Conservation (phyloP, 2,797 vertebrate genomes). For the Peromyscus attwateri region DNA sequence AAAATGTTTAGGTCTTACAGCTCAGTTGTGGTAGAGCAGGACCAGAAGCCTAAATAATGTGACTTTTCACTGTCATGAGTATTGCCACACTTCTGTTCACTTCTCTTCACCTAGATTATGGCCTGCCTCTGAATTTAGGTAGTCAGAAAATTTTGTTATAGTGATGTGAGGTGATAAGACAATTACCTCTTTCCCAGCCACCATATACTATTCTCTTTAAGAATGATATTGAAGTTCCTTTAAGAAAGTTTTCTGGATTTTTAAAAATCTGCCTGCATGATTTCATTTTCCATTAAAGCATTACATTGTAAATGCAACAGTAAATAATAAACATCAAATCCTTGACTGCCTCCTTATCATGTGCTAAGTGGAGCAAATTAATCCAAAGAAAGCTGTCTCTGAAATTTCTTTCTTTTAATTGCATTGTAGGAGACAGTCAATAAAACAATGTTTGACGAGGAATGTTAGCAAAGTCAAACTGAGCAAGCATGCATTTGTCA, state of each 20-base stretch:
- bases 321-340: constrained; percentile 78
- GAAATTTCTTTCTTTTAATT: constrained; percentile 70
- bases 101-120: not conserved
- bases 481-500: not conserved
- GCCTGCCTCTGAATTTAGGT: not conserved
- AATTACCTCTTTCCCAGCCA: not conserved
- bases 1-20: not conserved
- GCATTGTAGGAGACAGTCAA: constrained; percentile 38
- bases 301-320: constrained; percentile 77
- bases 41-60: not conserved
- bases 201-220: not conserved
- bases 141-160: not conserved
- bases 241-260: not conserved
- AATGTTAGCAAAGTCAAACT: constrained; percentile 9
- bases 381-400: constrained; percentile 69
- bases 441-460: constrained; percentile 62
- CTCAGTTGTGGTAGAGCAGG: not conserved
- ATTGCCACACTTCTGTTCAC: not conserved
- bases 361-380: constrained; percentile 71
- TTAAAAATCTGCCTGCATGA: constrained; percentile 32
- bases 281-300: constrained; percentile 76
- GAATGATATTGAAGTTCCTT: not conserved
- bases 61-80: not conserved
- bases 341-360: constrained; percentile 75
- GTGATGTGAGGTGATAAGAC: no score